Evolutionary conservation across 2,113 vertebrate genomes (phyloP).

Genomic region (Mola mola): DNA sequence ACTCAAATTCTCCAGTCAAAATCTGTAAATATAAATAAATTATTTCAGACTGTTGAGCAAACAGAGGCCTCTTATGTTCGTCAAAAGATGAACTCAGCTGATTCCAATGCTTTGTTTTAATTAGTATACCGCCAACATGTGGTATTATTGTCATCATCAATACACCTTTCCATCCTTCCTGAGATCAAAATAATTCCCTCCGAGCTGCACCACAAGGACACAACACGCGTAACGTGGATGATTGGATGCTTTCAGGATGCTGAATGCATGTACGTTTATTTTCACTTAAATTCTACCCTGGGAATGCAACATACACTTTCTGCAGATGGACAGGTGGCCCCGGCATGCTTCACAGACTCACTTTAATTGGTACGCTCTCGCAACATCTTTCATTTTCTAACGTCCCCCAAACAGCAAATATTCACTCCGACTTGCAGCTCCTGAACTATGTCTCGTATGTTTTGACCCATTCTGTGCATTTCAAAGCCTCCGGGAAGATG

Average conservation of each 20-base stretch:
- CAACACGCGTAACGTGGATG: background rate
- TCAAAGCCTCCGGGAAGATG: too few species aligned
- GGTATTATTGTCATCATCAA: background rate
- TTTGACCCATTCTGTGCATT: too few species aligned
- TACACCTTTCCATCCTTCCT: background rate
- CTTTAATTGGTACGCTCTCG: conserved; percentile 55
- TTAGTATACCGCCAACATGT: background rate
- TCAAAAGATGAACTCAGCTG: background rate
- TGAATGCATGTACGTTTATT: background rate
- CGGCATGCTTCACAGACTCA: conserved; percentile 34
- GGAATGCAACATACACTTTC: background rate
- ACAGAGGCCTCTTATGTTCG: background rate
- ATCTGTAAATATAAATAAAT: background rate
- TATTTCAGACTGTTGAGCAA: background rate
- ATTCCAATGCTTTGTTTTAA: background rate
- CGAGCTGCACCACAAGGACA: background rate
- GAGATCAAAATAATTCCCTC: conserved; percentile 1
- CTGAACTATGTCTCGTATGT: too few species aligned
- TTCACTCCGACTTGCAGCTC: too few species aligned
- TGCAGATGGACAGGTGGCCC: conserved; percentile 37
- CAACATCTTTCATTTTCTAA: too few species aligned
- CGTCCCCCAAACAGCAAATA: too few species aligned
- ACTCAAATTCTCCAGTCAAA: too few species aligned
- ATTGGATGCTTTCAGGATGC: background rate
- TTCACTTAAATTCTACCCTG: too few species aligned